These are phyloP conservation scores for Vidua macroura DNA, from an alignment of 2,113 vertebrate genomes.

Conservation along the genomic window DNA sequence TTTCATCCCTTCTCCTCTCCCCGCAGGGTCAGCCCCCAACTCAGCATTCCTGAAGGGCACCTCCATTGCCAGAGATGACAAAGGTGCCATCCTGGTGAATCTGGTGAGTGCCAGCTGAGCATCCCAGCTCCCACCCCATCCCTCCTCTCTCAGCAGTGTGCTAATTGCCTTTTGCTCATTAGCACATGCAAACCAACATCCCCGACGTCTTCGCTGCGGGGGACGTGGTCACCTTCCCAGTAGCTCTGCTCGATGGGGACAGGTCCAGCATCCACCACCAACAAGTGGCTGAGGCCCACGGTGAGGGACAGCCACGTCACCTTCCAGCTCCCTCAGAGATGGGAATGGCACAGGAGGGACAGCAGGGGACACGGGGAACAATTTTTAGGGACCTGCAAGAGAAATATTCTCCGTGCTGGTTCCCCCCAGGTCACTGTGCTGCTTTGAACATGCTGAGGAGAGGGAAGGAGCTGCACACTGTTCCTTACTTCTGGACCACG, in stretches of 20 bases:
- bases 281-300: constrained; percentile 86
- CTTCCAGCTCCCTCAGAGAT: neutral
- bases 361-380: neutral
- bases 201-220: constrained; percentile 81
- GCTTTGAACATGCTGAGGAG: constrained; percentile 84
- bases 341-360: neutral
- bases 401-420: neutral
- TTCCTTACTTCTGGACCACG: constrained; percentile 88
- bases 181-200: constrained; percentile 85
- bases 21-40: constrained; percentile 78
- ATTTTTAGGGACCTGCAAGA: neutral
- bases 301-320: constrained; percentile 32
- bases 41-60: constrained; percentile 78
- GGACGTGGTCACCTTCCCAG: constrained; percentile 84
- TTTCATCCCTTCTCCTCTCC: neutral
- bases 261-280: constrained; percentile 81
- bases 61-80: constrained; percentile 68
- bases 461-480: constrained; percentile 66
- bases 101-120: constrained; percentile 68
- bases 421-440: constrained; percentile 76
- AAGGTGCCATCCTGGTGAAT: constrained; percentile 78
- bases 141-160: accelerated
- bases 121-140: accelerated
- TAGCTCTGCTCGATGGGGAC: constrained; percentile 66
- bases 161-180: neutral